Percentiles rank a stretch among this genome's conserved stretches.
These are phyloP conservation scores for Silurus meridionalis DNA, from an alignment of 2,113 vertebrate species.

Conservation along the genomic window DNA sequence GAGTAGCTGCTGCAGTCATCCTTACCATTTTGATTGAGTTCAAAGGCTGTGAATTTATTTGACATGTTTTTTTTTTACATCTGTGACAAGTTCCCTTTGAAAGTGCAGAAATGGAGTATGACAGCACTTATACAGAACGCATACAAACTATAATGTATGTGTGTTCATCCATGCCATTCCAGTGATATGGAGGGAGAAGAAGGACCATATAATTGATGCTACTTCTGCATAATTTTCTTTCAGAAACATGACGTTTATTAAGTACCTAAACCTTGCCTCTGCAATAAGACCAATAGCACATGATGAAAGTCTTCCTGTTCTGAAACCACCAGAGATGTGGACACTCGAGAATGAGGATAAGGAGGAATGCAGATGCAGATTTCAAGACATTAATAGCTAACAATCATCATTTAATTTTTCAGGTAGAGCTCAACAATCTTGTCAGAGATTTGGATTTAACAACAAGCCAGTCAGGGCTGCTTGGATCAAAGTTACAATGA, in stretches of 20 bases:
- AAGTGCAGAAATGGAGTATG: too few species aligned
- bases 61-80: too few species aligned
- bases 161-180: neutral
- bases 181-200: neutral
- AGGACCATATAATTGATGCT: neutral
- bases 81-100: too few species aligned
- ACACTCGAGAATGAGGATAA: neutral
- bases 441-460: neutral
- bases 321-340: conserved; percentile 1
- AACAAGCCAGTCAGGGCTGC: neutral
- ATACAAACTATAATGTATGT: neutral
- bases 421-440: neutral
- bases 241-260: neutral
- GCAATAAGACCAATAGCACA: neutral
- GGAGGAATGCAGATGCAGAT: too few species aligned
- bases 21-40: too few species aligned
- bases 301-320: neutral
- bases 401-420: neutral
- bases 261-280: neutral
- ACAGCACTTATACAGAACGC: neutral
- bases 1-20: too few species aligned
- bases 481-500: neutral
- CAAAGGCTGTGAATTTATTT: too few species aligned
- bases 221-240: conserved; percentile 10
- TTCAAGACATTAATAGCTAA: too few species aligned